Percentiles rank a stretch among this genome's conserved stretches.
Conservation (phyloP, 2,797 vertebrate genomes). For the Aythya fuligula region DNA sequence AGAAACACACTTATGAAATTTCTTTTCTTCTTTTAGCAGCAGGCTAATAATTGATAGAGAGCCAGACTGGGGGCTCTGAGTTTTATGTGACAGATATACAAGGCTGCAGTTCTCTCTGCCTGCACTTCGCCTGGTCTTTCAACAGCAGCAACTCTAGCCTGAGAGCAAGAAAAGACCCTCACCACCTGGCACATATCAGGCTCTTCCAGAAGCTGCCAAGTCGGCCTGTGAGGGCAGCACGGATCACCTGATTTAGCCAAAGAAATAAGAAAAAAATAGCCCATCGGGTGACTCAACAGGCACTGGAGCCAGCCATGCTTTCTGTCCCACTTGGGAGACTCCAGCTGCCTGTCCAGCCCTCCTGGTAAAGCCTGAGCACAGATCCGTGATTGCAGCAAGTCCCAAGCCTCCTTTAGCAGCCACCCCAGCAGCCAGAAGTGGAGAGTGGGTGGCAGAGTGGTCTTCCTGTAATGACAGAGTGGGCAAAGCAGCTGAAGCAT, state of each 20-base stretch:
- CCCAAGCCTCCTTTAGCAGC: neutral
- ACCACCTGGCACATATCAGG: neutral
- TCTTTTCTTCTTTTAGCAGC: constrained; percentile 52
- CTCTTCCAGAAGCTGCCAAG: neutral
- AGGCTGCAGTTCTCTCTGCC: constrained; percentile 13
- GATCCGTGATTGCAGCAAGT: neutral
- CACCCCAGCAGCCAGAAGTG: neutral
- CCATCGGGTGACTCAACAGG: neutral
- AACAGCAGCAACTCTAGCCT: neutral
- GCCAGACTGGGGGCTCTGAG: constrained; percentile 1
- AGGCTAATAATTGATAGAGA: constrained; percentile 57
- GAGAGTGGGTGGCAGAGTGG: fast-evolving
- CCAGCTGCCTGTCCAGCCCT: neutral
- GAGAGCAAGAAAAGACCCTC: neutral
- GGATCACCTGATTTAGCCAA: neutral
- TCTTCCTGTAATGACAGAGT: fast-evolving
- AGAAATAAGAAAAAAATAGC: neutral
- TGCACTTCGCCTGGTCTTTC: neutral
- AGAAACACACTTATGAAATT: constrained; percentile 52
- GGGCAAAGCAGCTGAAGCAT: neutral
- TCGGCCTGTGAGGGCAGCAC: neutral
- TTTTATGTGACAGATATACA: constrained; percentile 42
- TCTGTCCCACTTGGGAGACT: neutral
- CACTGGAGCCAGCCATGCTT: neutral
- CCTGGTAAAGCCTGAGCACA: neutral